Percentiles rank a stretch among this genome's conserved stretches.
phyloP scores from a whole-genome alignment of 2,113 vertebrate genomes.

The Phocoena phocoena region DNA sequence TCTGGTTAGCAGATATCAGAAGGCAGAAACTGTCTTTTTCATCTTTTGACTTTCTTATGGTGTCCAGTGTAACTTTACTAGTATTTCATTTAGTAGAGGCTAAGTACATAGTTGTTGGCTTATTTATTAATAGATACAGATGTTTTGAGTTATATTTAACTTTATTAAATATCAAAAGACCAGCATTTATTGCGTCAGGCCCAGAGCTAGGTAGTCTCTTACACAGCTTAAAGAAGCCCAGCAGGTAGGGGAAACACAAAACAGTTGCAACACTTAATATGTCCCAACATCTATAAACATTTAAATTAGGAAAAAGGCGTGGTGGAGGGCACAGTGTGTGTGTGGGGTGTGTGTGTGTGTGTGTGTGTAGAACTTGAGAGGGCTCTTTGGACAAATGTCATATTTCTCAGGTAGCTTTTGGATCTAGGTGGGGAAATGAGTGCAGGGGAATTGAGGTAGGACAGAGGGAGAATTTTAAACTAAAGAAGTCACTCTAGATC shows the following conservation, averaged over 20 bases:
- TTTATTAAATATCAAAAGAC: not conserved
- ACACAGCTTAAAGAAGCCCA: not conserved
- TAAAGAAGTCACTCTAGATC: not conserved
- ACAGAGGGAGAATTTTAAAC: not conserved
- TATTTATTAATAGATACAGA: conserved; percentile 9
- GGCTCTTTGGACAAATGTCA: not conserved
- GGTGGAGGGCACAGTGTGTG: too few relatives aligned
- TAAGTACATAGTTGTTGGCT: not conserved
- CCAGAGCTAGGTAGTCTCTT: not conserved
- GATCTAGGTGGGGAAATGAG: not conserved
- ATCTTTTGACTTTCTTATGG: not conserved
- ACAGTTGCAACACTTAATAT: not conserved
- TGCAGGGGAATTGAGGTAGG: not conserved
- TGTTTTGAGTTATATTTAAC: conserved; percentile 20
- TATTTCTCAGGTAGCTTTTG: conserved; percentile 47
- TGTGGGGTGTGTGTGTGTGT: too few relatives aligned
- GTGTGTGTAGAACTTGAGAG: not conserved
- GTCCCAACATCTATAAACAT: not conserved
- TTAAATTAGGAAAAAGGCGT: not conserved
- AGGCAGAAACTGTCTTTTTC: not conserved
- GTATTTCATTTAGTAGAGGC: not conserved
- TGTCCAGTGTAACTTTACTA: not conserved
- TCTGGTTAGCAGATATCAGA: not conserved
- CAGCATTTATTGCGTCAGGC: not conserved
- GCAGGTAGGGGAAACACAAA: not conserved